Evolutionary conservation across 92 coral and sea anemone genomes (phyloP).

Genomic region (Pocillopora meandrina): DNA sequence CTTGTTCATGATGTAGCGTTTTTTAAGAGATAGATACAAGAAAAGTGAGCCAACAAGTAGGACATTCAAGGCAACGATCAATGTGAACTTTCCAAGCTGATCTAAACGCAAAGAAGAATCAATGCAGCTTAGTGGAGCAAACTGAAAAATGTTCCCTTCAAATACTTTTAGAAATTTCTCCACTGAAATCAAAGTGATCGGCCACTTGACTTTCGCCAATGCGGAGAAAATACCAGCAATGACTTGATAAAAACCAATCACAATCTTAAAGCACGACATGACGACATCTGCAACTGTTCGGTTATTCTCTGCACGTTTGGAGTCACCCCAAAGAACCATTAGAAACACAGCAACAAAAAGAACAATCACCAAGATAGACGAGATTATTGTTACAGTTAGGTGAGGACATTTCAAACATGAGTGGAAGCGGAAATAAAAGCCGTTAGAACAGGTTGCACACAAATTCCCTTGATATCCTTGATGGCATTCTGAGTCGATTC

Average conservation of each 20-base stretch:
- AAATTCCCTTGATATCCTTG: constrained; percentile 40
- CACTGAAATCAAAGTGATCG: constrained; percentile 35
- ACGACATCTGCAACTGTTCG: constrained; percentile 50
- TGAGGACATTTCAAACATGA: constrained; percentile 41
- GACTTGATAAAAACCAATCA: constrained; percentile 52
- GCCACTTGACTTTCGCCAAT: constrained; percentile 44
- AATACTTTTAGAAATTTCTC: constrained; percentile 31
- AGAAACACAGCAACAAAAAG: constrained; percentile 26
- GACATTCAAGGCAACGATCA: constrained; percentile 21
- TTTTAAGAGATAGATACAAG: constrained; percentile 8
- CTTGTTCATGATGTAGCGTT: not conserved
- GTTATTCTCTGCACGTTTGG: constrained; percentile 33
- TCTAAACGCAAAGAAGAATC: constrained; percentile 9
- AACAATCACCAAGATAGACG: constrained; percentile 27
- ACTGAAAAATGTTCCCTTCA: constrained; percentile 43
- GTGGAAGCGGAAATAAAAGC: constrained; percentile 37
- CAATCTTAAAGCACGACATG: constrained; percentile 53
- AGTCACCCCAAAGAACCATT: constrained; percentile 42
- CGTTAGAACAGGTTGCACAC: constrained; percentile 33
- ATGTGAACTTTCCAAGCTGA: constrained; percentile 28
- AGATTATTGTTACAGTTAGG: constrained; percentile 12
- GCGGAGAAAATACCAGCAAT: constrained; percentile 38
- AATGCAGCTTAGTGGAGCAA: constrained; percentile 44
- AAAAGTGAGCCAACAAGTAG: constrained; percentile 13
- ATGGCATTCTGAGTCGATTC: constrained; percentile 35